A percentile compares a stretch with the other conserved stretches of the same genome.
phyloP scores from a whole-genome alignment of 2,888 invertebrate species.

The Amitus sp. region DNA sequence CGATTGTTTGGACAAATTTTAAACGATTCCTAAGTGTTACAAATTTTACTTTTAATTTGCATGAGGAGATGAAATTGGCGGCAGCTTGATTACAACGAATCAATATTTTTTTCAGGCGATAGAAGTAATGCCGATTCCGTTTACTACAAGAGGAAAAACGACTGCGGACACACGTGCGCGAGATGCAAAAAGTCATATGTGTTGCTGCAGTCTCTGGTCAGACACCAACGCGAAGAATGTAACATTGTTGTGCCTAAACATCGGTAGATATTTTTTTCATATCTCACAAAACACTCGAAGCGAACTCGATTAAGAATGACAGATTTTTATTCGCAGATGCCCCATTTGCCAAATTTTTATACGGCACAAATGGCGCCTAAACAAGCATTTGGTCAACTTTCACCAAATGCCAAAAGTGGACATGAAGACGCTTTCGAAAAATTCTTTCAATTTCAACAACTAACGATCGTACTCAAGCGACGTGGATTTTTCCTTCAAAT shows the following conservation, averaged over 20 bases:
- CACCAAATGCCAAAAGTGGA: constrained; percentile 41
- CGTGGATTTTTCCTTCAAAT: neutral
- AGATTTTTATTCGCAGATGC: constrained; percentile 63
- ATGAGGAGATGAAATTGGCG: too few relatives aligned
- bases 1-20: too few relatives aligned
- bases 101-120: neutral
- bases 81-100: too few relatives aligned
- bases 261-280: too few relatives aligned
- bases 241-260: too few relatives aligned
- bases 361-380: constrained; percentile 63
- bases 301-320: too few relatives aligned
- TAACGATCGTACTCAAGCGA: too few relatives aligned
- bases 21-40: too few relatives aligned
- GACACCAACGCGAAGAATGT: constrained; percentile 70
- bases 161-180: constrained; percentile 66
- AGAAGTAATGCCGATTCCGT: constrained; percentile 27
- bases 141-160: constrained; percentile 52
- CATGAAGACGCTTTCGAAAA: neutral
- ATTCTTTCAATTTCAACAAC: neutral
- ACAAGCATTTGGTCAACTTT: constrained; percentile 57
- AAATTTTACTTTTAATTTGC: too few relatives aligned
- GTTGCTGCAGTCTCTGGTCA: constrained; percentile 77
- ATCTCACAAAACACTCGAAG: too few relatives aligned
- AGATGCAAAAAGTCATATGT: constrained; percentile 80
- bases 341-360: constrained; percentile 60